Evolutionary conservation across 2,888 invertebrate species (phyloP).

Genomic region (Hymenopus coronatus): DNA sequence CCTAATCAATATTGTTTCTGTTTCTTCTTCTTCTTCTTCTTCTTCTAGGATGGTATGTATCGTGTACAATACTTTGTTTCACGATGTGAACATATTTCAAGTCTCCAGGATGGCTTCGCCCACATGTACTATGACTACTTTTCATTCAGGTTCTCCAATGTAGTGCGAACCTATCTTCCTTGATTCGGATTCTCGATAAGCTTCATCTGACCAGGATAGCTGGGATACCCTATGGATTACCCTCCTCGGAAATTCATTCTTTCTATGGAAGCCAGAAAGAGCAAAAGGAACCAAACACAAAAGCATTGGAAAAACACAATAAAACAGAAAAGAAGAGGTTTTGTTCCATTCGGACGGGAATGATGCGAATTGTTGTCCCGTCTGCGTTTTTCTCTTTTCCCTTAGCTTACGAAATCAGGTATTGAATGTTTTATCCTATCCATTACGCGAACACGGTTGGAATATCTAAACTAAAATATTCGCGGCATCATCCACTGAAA

Average conservation of each 20-base stretch:
- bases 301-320: not conserved
- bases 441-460: not conserved
- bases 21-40: too few relatives aligned
- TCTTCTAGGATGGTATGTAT: too few relatives aligned
- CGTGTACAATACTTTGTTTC: too few relatives aligned
- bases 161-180: too few relatives aligned
- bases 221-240: too few relatives aligned
- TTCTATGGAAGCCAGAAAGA: not conserved
- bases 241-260: not conserved
- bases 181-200: too few relatives aligned
- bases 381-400: not conserved
- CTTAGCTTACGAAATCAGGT: not conserved
- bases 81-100: too few relatives aligned
- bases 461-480: not conserved
- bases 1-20: too few relatives aligned
- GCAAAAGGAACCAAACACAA: not conserved
- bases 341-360: not conserved
- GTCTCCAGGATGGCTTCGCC: too few relatives aligned
- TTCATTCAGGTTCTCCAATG: too few relatives aligned
- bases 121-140: too few relatives aligned
- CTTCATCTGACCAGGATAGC: too few relatives aligned
- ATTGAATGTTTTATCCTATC: not conserved
- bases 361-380: not conserved
- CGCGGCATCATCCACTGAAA: not conserved
- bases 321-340: not conserved